These are phyloP conservation scores for Stenichneumon culpator DNA, from an alignment of 2,888 invertebrate species.

Conservation along the genomic window DNA sequence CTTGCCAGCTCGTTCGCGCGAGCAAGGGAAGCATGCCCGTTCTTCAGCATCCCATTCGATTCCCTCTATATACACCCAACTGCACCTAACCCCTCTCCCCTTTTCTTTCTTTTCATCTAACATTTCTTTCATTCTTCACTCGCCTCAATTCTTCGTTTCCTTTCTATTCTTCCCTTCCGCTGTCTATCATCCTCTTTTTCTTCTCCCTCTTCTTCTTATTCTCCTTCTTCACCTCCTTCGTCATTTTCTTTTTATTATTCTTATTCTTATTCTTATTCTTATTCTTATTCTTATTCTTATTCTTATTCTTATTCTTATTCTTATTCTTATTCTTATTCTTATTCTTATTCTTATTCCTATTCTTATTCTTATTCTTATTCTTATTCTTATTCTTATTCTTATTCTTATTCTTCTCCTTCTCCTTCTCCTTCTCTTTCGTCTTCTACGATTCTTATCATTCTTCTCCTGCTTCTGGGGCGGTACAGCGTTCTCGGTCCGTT, in stretches of 20 bases:
- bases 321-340: slow-evolving; percentile 8
- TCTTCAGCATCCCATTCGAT: slow-evolving; percentile 61
- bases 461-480: slow-evolving; percentile 27
- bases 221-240: not conserved
- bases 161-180: slow-evolving; percentile 31
- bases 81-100: slow-evolving; percentile 7
- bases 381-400: slow-evolving; percentile 31
- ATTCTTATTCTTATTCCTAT: slow-evolving; percentile 12
- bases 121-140: slow-evolving; percentile 45
- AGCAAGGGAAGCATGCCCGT: slow-evolving; percentile 46
- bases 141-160: slow-evolving; percentile 45
- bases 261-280: slow-evolving; percentile 11
- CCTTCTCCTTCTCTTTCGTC: slow-evolving; percentile 20
- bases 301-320: not conserved
- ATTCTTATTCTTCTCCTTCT: not conserved
- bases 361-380: slow-evolving; percentile 24
- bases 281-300: slow-evolving; percentile 18
- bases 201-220: slow-evolving; percentile 37
- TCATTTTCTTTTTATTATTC: no score
- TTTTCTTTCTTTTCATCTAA: slow-evolving; percentile 26
- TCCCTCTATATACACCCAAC: slow-evolving; percentile 30
- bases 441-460: slow-evolving; percentile 34
- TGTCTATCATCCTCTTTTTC: slow-evolving; percentile 3
- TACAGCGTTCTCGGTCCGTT: slow-evolving; percentile 18
- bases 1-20: slow-evolving; percentile 61